A percentile compares a stretch with the other conserved stretches of the same genome.
phyloP scores from a whole-genome alignment of 2,888 invertebrate species.

The Pristionchus entomophagus region DNA sequence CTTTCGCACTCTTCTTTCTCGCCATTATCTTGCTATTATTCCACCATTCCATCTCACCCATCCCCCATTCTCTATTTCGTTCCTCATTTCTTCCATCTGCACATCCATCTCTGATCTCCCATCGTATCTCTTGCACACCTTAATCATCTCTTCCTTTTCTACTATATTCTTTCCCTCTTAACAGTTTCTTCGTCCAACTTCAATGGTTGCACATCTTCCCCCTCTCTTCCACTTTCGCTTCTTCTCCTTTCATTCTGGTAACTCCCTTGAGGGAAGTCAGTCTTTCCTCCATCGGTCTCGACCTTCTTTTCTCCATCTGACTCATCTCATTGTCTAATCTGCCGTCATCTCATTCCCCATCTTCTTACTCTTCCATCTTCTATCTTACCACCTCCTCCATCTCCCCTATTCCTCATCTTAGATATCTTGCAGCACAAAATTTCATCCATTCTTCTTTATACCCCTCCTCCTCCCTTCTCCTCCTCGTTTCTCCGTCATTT shows the following conservation, averaged over 20 bases:
- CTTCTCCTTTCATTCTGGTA: background rate
- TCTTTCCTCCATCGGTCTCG: background rate
- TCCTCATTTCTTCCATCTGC: background rate
- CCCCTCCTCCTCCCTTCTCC: background rate
- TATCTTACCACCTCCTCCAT: background rate
- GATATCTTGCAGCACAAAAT: background rate
- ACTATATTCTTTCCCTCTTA: background rate
- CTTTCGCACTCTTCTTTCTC: background rate
- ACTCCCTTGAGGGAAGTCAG: background rate
- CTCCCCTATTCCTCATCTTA: background rate
- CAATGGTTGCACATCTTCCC: background rate
- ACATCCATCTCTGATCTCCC: background rate
- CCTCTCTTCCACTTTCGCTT: background rate
- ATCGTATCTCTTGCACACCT: background rate
- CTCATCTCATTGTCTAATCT: slow-evolving; percentile 26
- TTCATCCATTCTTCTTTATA: background rate
- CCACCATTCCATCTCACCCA: background rate
- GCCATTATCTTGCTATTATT: background rate
- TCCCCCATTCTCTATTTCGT: background rate
- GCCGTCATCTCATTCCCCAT: background rate
- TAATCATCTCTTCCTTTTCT: background rate
- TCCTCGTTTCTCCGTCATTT: background rate
- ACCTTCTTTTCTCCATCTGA: background rate
- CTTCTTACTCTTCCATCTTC: background rate
- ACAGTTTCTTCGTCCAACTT: slow-evolving; percentile 9